phyloP scores from a whole-genome alignment of 2,113 vertebrate species.

The Lasiurus cinereus region DNA sequence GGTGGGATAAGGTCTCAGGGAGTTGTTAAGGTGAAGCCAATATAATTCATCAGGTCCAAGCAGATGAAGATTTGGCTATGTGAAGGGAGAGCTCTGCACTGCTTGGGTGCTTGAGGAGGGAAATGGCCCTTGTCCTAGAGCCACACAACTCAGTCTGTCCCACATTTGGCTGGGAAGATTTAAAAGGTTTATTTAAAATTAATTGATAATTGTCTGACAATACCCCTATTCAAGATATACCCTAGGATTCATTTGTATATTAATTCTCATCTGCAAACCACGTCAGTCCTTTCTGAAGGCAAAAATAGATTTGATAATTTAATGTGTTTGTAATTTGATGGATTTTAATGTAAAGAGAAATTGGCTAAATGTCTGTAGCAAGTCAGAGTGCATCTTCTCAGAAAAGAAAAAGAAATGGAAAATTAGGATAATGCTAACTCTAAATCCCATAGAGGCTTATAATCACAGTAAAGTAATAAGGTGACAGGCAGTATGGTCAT shows the following conservation, averaged over 20 bases:
- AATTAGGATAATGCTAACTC: background rate
- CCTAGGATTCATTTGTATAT: slow-evolving; percentile 67
- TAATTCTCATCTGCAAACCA: slow-evolving; percentile 76
- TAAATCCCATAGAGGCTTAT: background rate
- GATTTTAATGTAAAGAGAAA: slow-evolving; percentile 54
- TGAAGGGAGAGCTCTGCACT: no score
- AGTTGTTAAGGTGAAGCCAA: no score
- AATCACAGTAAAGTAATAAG: background rate
- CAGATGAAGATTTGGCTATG: no score
- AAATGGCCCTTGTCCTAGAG: no score
- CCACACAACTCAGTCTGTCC: background rate
- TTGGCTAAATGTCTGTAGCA: slow-evolving; percentile 48
- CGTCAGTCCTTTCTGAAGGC: slow-evolving; percentile 63
- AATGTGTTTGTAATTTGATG: slow-evolving; percentile 66
- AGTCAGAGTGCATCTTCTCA: slow-evolving; percentile 43
- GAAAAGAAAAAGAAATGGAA: background rate
- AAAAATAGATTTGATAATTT: slow-evolving; percentile 55
- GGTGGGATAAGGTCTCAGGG: no score
- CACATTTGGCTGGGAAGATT: background rate
- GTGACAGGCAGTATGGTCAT: background rate
- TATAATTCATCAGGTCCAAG: no score
- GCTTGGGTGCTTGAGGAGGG: no score
- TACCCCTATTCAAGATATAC: slow-evolving; percentile 31
- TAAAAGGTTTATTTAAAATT: slow-evolving; percentile 72
- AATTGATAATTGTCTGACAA: slow-evolving; percentile 63